A percentile compares a stretch with the other conserved stretches of the same genome.
Evolutionary conservation across 2,797 vertebrate species (phyloP).

Genomic region (Phoxinus dragarum): DNA sequence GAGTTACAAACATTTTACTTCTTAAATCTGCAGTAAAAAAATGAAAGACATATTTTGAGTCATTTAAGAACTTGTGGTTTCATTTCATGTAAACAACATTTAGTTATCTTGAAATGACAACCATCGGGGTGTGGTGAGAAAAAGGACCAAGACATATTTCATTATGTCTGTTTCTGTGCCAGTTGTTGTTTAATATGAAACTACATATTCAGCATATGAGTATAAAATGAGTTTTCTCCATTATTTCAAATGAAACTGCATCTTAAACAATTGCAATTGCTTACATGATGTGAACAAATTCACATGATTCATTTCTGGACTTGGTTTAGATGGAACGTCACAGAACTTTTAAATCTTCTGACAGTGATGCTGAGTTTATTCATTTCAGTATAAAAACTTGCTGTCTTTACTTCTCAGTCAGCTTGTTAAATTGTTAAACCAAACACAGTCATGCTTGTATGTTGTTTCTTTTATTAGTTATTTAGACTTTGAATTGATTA

Average conservation of each 20-base stretch:
- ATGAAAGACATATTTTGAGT: neutral
- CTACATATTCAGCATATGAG: neutral
- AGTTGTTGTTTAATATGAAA: neutral
- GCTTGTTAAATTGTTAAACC: no score
- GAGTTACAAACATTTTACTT: neutral
- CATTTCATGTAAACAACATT: neutral
- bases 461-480: neutral
- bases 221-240: neutral
- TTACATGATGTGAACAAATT: neutral
- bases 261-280: neutral
- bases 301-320: constrained; percentile 15
- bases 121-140: neutral
- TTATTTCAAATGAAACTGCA: neutral
- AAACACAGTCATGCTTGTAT: neutral
- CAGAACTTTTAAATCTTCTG: neutral
- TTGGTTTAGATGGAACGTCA: neutral
- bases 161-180: neutral
- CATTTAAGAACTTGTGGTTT: neutral
- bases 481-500: neutral
- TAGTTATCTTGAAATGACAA: neutral
- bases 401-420: no score
- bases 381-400: neutral
- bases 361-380: neutral
- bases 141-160: neutral
- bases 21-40: neutral